These are phyloP conservation scores for Origma solitaria DNA, from an alignment of 2,113 vertebrate species.

Conservation along the genomic window DNA sequence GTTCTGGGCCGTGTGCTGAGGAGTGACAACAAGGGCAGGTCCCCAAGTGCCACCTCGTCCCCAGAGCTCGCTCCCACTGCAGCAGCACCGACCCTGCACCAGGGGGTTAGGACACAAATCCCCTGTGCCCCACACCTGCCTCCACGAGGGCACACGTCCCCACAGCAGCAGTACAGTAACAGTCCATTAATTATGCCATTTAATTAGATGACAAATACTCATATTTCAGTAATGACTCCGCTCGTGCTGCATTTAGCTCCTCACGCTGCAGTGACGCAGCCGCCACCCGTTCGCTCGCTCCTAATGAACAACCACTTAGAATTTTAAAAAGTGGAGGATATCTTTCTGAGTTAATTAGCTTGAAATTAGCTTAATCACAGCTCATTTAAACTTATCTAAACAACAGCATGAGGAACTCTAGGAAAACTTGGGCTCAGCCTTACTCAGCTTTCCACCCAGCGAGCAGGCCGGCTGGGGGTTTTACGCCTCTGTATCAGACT, in stretches of 20 bases:
- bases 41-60: background rate
- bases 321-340: conserved; percentile 79
- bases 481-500: background rate
- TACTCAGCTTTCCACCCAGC: background rate
- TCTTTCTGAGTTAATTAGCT: conserved; percentile 83
- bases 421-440: conserved; percentile 66
- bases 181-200: conserved; percentile 52
- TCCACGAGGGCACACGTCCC: rapidly evolving
- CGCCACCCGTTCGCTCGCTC: conserved; percentile 53
- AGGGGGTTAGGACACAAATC: rapidly evolving
- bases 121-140: rapidly evolving
- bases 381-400: conserved; percentile 87
- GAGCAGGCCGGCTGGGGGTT: background rate
- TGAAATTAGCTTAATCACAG: conserved; percentile 85
- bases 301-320: conserved; percentile 77
- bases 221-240: conserved; percentile 50
- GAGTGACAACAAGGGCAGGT: background rate
- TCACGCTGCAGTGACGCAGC: conserved; percentile 62
- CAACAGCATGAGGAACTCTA: conserved; percentile 77
- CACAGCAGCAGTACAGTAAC: background rate
- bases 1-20: rapidly evolving
- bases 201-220: conserved; percentile 73
- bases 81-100: rapidly evolving
- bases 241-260: conserved; percentile 58
- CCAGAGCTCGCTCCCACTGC: background rate